Evolutionary conservation across 1,140 invertebrate genomes (phyloP), one percentile per base, ranked within the genome.

Genomic region (Acarapis woodi): DNA sequence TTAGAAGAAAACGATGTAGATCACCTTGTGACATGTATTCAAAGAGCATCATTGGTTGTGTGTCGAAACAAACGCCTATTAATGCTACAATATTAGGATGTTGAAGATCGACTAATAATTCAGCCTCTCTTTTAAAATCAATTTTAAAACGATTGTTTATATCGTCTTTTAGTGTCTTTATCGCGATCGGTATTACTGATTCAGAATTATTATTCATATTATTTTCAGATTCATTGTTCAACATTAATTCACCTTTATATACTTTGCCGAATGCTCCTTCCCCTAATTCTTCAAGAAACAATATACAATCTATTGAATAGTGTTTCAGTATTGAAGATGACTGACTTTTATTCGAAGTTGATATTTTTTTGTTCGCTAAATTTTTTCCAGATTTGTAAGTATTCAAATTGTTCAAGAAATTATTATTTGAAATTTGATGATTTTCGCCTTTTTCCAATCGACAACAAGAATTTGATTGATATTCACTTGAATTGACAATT

Each of bases 1-100:
- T 18, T 0, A 35, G 59, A 8, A 96, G 59, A 55, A 85, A 94
- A 32, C 74, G 79, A 1, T 93, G 60, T 19, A 97, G 56, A 58
- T 96, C 87, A 0, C 88, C 85, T 2, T 73, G 79, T 54, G 88
- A 74, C 90, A 97, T 96, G 9, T 94, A 62, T 55, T 97, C 90
- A 60, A 96, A 70, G 12, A 97, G 72, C 31, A 96, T 70, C 45
- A 82, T 76, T 9, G 80, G 72, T 49, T 93, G 80, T 37, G 76
- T 75, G 51, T 93, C 79, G 4, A 88, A 62, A 53, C 85, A 93
- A 2, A 96, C 78, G 0, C 87, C 88, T 3, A 96, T 58, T 4
- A 96, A 60, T 45, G 76, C 65, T 4, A 96, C 58, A 26, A 96
- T 94, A 52, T 96, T 82, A 28, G 85, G 73, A 52, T 96, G 87